These are phyloP conservation scores for Thalassophryne amazonica DNA, from an alignment of 2,797 vertebrate species.

Conservation along the genomic window DNA sequence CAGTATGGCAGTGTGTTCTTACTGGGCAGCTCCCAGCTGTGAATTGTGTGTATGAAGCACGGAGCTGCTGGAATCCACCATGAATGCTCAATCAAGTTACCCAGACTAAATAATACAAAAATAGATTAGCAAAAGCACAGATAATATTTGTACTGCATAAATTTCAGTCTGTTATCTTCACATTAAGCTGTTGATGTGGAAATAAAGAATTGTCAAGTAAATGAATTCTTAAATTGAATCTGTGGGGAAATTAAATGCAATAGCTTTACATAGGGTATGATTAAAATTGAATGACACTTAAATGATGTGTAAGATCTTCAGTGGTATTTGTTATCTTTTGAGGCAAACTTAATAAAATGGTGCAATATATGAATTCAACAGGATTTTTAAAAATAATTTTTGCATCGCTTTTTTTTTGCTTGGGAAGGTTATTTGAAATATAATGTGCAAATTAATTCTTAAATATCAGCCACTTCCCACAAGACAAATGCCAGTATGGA, in stretches of 20 bases:
- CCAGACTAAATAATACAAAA: slow-evolving; percentile 27
- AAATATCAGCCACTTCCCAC: too few relatives aligned
- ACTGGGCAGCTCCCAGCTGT: slow-evolving; percentile 21
- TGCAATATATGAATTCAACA: too few relatives aligned
- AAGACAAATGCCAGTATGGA: too few relatives aligned
- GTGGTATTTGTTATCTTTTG: too few relatives aligned
- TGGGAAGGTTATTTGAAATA: too few relatives aligned
- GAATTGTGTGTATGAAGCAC: slow-evolving; percentile 14
- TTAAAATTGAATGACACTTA: slow-evolving; percentile 1
- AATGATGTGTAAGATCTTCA: too few relatives aligned
- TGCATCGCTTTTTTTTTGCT: too few relatives aligned
- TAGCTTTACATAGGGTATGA: slow-evolving; percentile 1
- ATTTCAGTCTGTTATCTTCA: slow-evolving; percentile 40
- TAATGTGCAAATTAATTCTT: too few relatives aligned
- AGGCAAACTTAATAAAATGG: too few relatives aligned
- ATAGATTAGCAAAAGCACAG: slow-evolving; percentile 42
- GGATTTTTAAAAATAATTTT: too few relatives aligned
- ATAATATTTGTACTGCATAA: slow-evolving; percentile 39
- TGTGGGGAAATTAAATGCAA: slow-evolving; percentile 7
- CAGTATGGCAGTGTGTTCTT: neutral
- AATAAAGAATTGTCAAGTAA: slow-evolving; percentile 11
- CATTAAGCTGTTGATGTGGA: slow-evolving; percentile 19
- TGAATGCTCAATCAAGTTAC: slow-evolving; percentile 30
- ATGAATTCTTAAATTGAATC: slow-evolving; percentile 37
- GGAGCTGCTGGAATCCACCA: slow-evolving; percentile 4